Evolutionary conservation across 2,888 invertebrate species (phyloP).

Genomic region (Alviniconcha strummeri): DNA sequence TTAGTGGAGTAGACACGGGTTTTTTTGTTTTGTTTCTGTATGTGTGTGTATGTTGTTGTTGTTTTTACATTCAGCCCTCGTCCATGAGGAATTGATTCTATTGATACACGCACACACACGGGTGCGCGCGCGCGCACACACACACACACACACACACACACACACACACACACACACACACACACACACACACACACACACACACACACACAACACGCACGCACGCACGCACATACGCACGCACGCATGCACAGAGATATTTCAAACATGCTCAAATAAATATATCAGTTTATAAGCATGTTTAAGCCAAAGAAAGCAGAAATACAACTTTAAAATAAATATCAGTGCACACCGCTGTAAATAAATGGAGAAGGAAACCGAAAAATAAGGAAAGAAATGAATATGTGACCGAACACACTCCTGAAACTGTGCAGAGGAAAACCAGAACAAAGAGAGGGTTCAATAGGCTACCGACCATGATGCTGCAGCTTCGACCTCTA

Average conservation of each 20-base stretch:
- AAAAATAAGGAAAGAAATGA: background rate
- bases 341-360: background rate
- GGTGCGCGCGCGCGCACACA: no score
- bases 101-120: background rate
- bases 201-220: background rate
- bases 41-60: no score
- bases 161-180: background rate
- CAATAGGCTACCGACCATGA: no score
- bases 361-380: background rate
- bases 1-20: background rate
- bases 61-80: background rate
- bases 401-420: background rate
- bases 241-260: background rate
- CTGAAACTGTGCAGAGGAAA: background rate
- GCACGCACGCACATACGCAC: background rate
- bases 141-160: no score
- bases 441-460: no score
- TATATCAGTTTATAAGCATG: background rate
- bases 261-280: background rate
- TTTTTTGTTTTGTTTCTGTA: no score
- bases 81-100: background rate
- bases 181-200: conserved; percentile 15
- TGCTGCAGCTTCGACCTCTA: no score
- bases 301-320: background rate
- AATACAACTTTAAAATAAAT: background rate